These are phyloP conservation scores for Hirudo medicinalis DNA, from an alignment of 1,140 invertebrate species.

Conservation along the genomic window DNA sequence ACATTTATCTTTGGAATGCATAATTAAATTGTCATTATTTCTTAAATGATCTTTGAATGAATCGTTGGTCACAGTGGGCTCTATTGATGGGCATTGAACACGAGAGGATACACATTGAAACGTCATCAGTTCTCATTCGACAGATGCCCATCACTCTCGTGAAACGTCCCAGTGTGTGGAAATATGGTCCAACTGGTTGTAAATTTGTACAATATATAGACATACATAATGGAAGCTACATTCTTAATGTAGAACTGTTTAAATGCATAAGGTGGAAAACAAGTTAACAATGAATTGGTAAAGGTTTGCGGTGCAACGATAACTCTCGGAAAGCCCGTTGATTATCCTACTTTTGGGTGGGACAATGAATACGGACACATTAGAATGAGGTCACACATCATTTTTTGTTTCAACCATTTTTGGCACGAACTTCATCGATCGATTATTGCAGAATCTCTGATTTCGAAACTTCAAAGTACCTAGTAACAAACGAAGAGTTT, in stretches of 20 bases:
- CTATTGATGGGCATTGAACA: constrained; percentile 41
- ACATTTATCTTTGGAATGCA: too few species aligned
- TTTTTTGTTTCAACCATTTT: background rate
- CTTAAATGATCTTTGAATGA: constrained; percentile 1
- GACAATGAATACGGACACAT: constrained; percentile 40
- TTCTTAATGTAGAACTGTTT: background rate
- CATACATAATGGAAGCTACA: too few species aligned
- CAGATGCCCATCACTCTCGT: constrained; percentile 37
- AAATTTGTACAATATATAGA: background rate
- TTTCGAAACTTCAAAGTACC: constrained; percentile 37
- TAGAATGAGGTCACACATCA: constrained; percentile 27
- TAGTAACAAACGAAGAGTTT: constrained; percentile 36
- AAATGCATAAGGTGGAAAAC: constrained; percentile 22
- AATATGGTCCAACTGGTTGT: constrained; percentile 31
- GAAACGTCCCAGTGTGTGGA: constrained; percentile 31
- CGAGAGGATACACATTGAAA: constrained; percentile 40
- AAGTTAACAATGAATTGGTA: constrained; percentile 29
- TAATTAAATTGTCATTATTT: too few species aligned
- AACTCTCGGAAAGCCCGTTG: constrained; percentile 34
- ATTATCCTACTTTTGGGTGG: constrained; percentile 41
- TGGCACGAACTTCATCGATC: background rate
- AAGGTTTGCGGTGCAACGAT: constrained; percentile 28
- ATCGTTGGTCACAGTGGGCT: constrained; percentile 33
- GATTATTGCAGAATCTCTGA: constrained; percentile 31
- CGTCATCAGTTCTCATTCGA: constrained; percentile 39